phyloP scores from a whole-genome alignment of 2,797 vertebrate species.

The Cirrhinus mrigala region DNA sequence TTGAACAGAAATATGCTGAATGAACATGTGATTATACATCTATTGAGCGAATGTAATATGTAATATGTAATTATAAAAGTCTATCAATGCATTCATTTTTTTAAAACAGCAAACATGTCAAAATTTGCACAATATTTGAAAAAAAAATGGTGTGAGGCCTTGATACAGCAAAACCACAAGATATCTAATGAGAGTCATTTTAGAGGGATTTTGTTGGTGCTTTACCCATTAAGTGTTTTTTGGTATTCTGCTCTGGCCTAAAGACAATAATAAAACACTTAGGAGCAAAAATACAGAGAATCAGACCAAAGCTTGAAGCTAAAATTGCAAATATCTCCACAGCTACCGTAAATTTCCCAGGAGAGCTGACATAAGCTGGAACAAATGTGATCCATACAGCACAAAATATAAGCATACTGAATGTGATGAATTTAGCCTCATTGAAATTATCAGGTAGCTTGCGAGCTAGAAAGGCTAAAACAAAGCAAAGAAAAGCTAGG shows the following conservation, averaged over 20 bases:
- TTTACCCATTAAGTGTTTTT: constrained; percentile 66
- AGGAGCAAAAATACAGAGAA: constrained; percentile 64
- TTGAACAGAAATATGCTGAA: no score
- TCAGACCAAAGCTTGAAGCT: constrained; percentile 65
- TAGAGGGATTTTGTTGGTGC: background rate
- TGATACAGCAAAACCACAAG: background rate
- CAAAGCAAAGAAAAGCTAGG: constrained; percentile 61
- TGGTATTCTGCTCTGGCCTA: constrained; percentile 66
- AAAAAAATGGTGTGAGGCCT: background rate
- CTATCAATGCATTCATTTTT: background rate
- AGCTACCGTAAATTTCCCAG: constrained; percentile 9
- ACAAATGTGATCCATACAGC: constrained; percentile 5
- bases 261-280: constrained; percentile 68
- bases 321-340: constrained; percentile 50
- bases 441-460: constrained; percentile 64
- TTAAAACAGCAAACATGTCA: background rate
- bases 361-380: background rate
- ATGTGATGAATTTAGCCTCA: background rate
- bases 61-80: background rate
- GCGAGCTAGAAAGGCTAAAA: constrained; percentile 47
- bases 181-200: background rate
- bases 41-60: background rate
- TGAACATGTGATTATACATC: background rate
- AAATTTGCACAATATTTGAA: background rate
- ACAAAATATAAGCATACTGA: constrained; percentile 47